Conservation (phyloP, 2,888 invertebrate genomes). For the Zonitis immaculata region DNA sequence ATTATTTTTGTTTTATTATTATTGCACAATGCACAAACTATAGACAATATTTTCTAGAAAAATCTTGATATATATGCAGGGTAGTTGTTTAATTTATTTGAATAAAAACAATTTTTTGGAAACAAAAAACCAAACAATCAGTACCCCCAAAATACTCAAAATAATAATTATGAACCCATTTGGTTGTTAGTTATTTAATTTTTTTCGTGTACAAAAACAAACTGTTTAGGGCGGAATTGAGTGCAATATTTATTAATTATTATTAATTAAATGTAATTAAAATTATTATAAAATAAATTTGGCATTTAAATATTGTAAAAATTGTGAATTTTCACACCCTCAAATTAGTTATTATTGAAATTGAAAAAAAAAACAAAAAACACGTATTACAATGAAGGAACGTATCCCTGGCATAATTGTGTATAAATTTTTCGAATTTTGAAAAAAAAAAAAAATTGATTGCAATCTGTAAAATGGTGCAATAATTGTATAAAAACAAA, state of each 20-base stretch:
- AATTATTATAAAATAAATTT: conserved; percentile 16
- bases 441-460: conserved; percentile 23
- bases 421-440: conserved; percentile 34
- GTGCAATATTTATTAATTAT: conserved; percentile 21
- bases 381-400: conserved; percentile 40
- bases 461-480: conserved; percentile 48
- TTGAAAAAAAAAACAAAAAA: neutral
- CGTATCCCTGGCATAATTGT: conserved; percentile 49
- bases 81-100: conserved; percentile 28
- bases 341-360: too few relatives aligned
- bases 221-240: neutral
- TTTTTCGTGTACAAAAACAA: neutral
- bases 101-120: neutral
- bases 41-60: conserved; percentile 27
- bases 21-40: conserved; percentile 29
- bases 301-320: conserved; percentile 25
- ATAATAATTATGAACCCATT: too few relatives aligned
- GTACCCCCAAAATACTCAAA: conserved; percentile 13
- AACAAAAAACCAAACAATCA: conserved; percentile 1
- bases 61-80: conserved; percentile 27
- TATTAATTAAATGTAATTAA: conserved; percentile 15
- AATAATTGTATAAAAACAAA: conserved; percentile 42
- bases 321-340: conserved; percentile 21
- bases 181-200: neutral
- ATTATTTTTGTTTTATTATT: conserved; percentile 1